Evolutionary conservation across 2,113 vertebrate species (phyloP), one percentile per base, ranked within the genome.

Genomic region (Fregata magnificens): DNA sequence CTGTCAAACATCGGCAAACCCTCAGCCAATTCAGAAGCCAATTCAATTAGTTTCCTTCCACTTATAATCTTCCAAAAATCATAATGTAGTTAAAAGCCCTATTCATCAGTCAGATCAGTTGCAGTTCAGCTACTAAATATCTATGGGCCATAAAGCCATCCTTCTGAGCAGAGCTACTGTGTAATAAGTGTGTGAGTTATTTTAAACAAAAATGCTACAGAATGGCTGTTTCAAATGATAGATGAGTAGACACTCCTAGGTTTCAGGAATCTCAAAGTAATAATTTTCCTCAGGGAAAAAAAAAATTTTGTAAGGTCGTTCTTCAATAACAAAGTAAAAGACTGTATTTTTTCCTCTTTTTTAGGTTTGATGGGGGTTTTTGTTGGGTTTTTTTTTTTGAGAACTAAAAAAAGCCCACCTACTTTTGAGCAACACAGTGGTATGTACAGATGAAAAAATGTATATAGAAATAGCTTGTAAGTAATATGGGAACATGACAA

Each of bases 1-100:
- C 71, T 95, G 53, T 96, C 93, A 96, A 94, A 95, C 36, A 92
- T 74, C 0, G 5, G 34, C 70, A 95, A 77, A 55, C 69, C 84
- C 34, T 59, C 29, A 96, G 90, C 31, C 84, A 96, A 96, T 95
- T 97, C 86, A 93, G 85, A 96, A 94, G 72, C 79, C 92, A 95
- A 67, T 97, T 96, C 88, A 96, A 96, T 95, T 93, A 96, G 67
- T 94, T 93, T 77, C 63, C 62, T 90, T 88, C 71, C 42, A 74
- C 61, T 96, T 95, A 86, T 1, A 15, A 32, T 92, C 72, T 93
- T 97, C 82, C 76, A 92, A 96, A 98, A 97, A 90, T 82, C 86
- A 93, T 86, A 82, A 74, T 42, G 58, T 50, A 78, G 81, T 90
- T 94, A 96, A 97, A 97, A 96, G 70, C 50, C 42, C 44, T 93